phyloP scores from a whole-genome alignment of 2,888 invertebrate genomes.

The Eupithecia tripunctaria region DNA sequence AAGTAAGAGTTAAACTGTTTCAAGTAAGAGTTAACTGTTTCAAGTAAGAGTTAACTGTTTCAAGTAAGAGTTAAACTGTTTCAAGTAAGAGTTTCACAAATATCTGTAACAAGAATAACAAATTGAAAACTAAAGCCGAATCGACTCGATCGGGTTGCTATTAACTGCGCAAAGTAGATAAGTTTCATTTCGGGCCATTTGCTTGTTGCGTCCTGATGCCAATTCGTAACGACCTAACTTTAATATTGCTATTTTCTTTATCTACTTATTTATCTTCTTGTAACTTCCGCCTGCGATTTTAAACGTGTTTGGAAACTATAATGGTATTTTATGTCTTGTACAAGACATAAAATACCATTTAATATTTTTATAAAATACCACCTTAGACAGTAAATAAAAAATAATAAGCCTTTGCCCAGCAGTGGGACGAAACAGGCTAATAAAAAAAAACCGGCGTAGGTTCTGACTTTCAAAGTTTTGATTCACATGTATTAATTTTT shows the following conservation, averaged over 20 bases:
- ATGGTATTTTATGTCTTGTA: too few species aligned
- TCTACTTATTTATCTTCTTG: not conserved
- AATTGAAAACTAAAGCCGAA: not conserved
- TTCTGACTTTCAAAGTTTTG: too few species aligned
- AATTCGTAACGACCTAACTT: not conserved
- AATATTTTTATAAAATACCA: too few species aligned
- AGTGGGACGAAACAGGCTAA: too few species aligned
- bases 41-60: not conserved
- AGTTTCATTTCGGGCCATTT: not conserved
- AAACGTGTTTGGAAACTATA: not conserved
- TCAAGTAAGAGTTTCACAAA: not conserved
- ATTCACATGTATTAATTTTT: too few species aligned
- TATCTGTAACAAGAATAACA: not conserved
- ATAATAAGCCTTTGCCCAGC: too few species aligned
- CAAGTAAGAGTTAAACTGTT: not conserved
- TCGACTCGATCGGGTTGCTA: not conserved
- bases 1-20: not conserved
- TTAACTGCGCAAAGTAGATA: not conserved
- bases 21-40: not conserved
- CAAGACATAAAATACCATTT: too few species aligned
- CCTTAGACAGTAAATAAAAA: too few species aligned
- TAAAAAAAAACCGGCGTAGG: too few species aligned
- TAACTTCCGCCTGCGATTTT: not conserved
- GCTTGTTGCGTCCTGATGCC: not conserved
- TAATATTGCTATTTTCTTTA: not conserved